Base-by-base conservation (phyloP, 2,113 vertebrate genomes). In the Baryphthengus martii region DNA sequence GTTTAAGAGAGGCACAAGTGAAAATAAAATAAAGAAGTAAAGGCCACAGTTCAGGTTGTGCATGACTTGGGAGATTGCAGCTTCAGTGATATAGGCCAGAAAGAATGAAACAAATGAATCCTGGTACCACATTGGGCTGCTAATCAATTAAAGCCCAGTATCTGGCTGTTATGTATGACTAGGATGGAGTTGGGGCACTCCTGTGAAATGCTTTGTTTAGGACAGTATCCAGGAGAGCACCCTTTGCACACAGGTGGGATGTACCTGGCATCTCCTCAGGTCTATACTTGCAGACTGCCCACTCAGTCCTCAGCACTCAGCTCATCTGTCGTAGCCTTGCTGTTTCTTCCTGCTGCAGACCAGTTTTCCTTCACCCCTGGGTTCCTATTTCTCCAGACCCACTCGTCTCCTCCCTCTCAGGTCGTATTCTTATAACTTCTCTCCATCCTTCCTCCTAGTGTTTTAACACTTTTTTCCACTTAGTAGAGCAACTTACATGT, bases 1-100 rank as follows among this genome's bases (percentile, higher is more conserved):
- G 85, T 93, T 95, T 89, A 90, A 94, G 93, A 95, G 76, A 93
- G 86, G 78, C 70, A 85, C 62, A 91, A 66, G 63, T 61, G 90
- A 87, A 87, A 96, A 66, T 63, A 58, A 91, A 96, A 52, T 89
- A 80, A 89, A 93, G 88, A 77, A 95, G 73, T 73, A 89, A 91
- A 96, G 90, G 49, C 66, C 80, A 68, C 86, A 65, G 66, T 80
- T 92, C 80, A 70, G 94, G 45, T 77, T 93, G 73, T 61, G 39
- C 40, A 61, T 58, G 86, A 85, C 52, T 70, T 84, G 80, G 90
- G 76, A 49, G 65, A 40, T 71, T 95, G 9, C 50, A 39, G 58
- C 72, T 89, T 90, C 53, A 62, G 61, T 74, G 61, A 35, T 18
- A 35, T 17, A 76, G 71, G 62, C 76, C 37, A 45, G 66, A 75